Base-by-base conservation (phyloP, 1,140 invertebrate species). In the Bradynema listronoti region DNA sequence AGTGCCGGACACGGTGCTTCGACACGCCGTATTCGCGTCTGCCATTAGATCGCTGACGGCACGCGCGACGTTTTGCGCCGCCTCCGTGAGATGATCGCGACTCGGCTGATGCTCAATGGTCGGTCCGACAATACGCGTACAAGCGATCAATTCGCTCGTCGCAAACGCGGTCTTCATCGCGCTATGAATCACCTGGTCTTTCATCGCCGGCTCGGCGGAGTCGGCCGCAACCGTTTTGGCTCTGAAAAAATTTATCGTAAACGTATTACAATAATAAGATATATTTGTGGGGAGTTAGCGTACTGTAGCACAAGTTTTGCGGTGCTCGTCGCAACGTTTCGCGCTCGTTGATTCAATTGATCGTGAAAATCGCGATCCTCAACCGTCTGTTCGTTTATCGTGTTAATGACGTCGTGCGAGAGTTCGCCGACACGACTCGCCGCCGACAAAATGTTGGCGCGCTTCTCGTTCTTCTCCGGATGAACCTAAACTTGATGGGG, bases 141-240 rank as follows among this genome's bases (percentile, higher is more conserved):
- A 96, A 0, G 94, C 91, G 0, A 98, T 92, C 0, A 98, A 82
- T 78, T 98, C 94, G 30, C 91, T 95, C 0, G 94, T 98, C 1
- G 91, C 90, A 27, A 98, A 81, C 0, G 94, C 94, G 80, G 91
- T 94, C 79, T 66, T 65, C 64, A 65, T 95, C 0, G 94, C 94
- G 0, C 90, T 88, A 7, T 72, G 66, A 22, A 68, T 69, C 25
- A 73, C 65, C 65, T 85, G 84, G 79, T 95, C 93, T 71, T 84
- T 81, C 30, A 81, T 72, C 3, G 76, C 80, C 58, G 83, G 80
- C 59, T 85, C 83, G 22, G 83, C 82, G 72, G 90, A 91, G 47
- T 87, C 89, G 4, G 87, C 86, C 0, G 93, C 81, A 29, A 83
- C 79, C 41, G 75, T 80, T 68, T 83, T 83, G 4, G 82, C 82